These are phyloP conservation scores for Hyposoter dolosus DNA, from an alignment of 2,888 invertebrate species.

Conservation along the genomic window DNA sequence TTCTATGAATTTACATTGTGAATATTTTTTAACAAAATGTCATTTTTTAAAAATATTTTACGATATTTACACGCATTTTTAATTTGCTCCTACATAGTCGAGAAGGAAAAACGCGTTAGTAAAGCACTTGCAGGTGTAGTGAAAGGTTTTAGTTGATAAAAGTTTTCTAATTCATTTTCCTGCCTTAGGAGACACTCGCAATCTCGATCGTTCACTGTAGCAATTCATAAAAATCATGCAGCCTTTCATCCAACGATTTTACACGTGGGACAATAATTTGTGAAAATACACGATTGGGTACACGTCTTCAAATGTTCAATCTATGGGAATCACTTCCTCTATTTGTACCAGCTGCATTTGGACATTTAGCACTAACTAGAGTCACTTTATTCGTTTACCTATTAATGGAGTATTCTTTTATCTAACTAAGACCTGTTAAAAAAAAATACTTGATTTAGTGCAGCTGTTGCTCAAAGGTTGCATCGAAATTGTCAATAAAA, in stretches of 20 bases:
- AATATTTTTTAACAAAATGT: too few relatives aligned
- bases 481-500: conserved; percentile 33
- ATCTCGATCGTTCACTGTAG: neutral
- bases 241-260: neutral
- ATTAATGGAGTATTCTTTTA: neutral
- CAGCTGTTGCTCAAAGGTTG: conserved; percentile 28
- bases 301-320: neutral
- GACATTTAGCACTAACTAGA: conserved; percentile 5
- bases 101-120: neutral
- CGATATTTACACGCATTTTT: too few relatives aligned
- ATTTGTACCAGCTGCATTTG: neutral
- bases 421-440: neutral
- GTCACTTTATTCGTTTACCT: conserved; percentile 5
- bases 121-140: neutral
- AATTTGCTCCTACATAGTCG: neutral
- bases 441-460: conserved; percentile 20
- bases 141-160: neutral
- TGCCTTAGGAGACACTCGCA: neutral
- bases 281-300: neutral
- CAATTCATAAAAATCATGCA: neutral
- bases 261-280: neutral
- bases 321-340: neutral
- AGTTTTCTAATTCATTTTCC: neutral
- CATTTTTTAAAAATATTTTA: too few relatives aligned
- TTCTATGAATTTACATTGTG: neutral